Evolutionary conservation across 2,888 invertebrate species (phyloP).

Genomic region (Fissipunctia ypsillon): DNA sequence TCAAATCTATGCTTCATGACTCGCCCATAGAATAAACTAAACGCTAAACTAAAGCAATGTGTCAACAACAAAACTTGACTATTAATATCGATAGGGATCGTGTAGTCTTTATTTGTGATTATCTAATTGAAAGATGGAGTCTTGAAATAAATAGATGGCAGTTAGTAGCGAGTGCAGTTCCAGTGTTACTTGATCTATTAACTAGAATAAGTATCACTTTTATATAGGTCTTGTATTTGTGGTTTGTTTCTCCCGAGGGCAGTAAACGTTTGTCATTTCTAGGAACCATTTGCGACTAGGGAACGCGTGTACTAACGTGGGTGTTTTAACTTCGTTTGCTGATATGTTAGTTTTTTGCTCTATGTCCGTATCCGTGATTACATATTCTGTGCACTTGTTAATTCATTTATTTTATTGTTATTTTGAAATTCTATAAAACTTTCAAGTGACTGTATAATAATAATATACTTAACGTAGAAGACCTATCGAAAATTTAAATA

Average conservation of each 20-base stretch:
- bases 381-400: not conserved
- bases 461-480: not conserved
- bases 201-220: conserved; percentile 18
- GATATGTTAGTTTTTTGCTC: conserved; percentile 27
- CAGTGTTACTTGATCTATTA: conserved; percentile 59
- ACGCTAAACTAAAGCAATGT: conserved; percentile 12
- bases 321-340: conserved; percentile 58
- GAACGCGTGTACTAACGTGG: conserved; percentile 59
- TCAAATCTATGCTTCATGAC: conserved; percentile 29
- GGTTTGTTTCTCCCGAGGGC: conserved; percentile 66
- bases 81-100: conserved; percentile 51
- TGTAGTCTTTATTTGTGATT: conserved; percentile 65
- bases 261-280: conserved; percentile 72
- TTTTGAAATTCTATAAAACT: not conserved
- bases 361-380: not conserved
- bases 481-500: not conserved
- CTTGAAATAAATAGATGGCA: conserved; percentile 69
- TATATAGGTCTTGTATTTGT: conserved; percentile 60
- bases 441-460: not conserved
- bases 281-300: conserved; percentile 70
- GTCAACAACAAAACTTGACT: conserved; percentile 25
- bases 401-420: not conserved
- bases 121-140: conserved; percentile 67
- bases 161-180: conserved; percentile 50
- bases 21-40: not conserved